These are phyloP conservation scores for Isotomurus palustris DNA, from an alignment of 2,888 invertebrate genomes.

Conservation along the genomic window DNA sequence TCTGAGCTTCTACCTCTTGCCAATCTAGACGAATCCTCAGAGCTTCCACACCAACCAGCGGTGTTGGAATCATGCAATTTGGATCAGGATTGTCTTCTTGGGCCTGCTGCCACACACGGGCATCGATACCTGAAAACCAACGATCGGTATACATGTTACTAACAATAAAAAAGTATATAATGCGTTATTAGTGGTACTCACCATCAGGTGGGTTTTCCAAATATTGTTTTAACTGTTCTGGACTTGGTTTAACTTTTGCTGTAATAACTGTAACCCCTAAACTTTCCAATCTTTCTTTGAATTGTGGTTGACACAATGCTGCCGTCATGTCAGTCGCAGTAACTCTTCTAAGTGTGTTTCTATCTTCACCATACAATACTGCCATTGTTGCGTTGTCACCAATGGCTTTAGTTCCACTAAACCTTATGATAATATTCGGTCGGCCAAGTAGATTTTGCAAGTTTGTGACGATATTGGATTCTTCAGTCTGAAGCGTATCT, in stretches of 20 bases:
- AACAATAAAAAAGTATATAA: slow-evolving; percentile 9
- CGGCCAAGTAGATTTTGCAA: slow-evolving; percentile 71
- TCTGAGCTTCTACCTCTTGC: slow-evolving; percentile 51
- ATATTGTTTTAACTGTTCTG: slow-evolving; percentile 78
- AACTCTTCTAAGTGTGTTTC: slow-evolving; percentile 58
- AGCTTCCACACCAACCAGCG: slow-evolving; percentile 80
- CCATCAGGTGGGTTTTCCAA: slow-evolving; percentile 81
- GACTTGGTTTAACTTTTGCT: slow-evolving; percentile 70
- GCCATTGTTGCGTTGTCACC: slow-evolving; percentile 76
- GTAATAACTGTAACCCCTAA: slow-evolving; percentile 68
- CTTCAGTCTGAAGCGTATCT: slow-evolving; percentile 57
- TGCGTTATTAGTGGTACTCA: slow-evolving; percentile 43
- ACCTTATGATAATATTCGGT: slow-evolving; percentile 71
- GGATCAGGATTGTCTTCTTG: slow-evolving; percentile 93
- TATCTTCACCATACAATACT: slow-evolving; percentile 52
- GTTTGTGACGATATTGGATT: slow-evolving; percentile 64
- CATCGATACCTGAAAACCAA: slow-evolving; percentile 90
- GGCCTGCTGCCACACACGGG: slow-evolving; percentile 91
- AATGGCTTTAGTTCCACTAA: slow-evolving; percentile 72
- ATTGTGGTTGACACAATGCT: slow-evolving; percentile 62
- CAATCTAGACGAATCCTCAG: slow-evolving; percentile 70
- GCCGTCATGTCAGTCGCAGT: slow-evolving; percentile 66
- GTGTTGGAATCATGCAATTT: slow-evolving; percentile 82
- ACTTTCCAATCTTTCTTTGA: slow-evolving; percentile 66
- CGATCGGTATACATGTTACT: no score